These are phyloP conservation scores for Axea sp. DNA, from an alignment of 2,888 invertebrate genomes.

Conservation along the genomic window DNA sequence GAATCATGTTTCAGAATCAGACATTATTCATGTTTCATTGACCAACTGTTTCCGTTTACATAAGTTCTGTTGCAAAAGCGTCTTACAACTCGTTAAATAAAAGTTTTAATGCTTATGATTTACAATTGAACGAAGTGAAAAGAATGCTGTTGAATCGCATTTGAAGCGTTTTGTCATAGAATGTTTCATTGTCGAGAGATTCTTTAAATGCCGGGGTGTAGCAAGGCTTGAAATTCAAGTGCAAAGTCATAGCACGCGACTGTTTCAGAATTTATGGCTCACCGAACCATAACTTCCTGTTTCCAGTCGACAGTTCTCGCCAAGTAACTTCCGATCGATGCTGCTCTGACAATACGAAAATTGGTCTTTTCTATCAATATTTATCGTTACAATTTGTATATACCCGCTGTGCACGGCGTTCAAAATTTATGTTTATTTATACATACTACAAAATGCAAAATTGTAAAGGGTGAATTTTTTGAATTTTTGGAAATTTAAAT, in stretches of 20 bases:
- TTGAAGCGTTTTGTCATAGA: conserved; percentile 35
- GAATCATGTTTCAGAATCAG: too few species aligned
- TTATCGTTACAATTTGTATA: conserved; percentile 55
- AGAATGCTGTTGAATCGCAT: conserved; percentile 41
- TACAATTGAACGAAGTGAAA: conserved; percentile 36
- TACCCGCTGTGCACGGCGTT: conserved; percentile 1
- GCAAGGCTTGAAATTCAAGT: conserved; percentile 60
- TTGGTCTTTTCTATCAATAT: conserved; percentile 54
- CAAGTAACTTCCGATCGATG: conserved; percentile 59
- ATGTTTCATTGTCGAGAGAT: conserved; percentile 46
- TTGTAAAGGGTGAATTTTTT: neutral
- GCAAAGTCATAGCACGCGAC: conserved; percentile 52
- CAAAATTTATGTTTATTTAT: conserved; percentile 39
- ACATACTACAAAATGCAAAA: conserved; percentile 2
- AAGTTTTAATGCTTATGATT: conserved; percentile 34
- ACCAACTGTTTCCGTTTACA: too few species aligned
- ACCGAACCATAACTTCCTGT: conserved; percentile 57
- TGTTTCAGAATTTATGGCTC: conserved; percentile 55
- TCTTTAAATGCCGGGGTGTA: conserved; percentile 60
- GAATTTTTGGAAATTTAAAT: conserved; percentile 18
- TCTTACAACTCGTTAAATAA: too few species aligned
- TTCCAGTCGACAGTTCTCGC: conserved; percentile 51
- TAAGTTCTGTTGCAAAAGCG: too few species aligned
- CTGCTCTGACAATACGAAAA: conserved; percentile 53
- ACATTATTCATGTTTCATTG: neutral